Evolutionary conservation across 2,888 invertebrate species (phyloP).

Genomic region (Phyllotreta striolata): DNA sequence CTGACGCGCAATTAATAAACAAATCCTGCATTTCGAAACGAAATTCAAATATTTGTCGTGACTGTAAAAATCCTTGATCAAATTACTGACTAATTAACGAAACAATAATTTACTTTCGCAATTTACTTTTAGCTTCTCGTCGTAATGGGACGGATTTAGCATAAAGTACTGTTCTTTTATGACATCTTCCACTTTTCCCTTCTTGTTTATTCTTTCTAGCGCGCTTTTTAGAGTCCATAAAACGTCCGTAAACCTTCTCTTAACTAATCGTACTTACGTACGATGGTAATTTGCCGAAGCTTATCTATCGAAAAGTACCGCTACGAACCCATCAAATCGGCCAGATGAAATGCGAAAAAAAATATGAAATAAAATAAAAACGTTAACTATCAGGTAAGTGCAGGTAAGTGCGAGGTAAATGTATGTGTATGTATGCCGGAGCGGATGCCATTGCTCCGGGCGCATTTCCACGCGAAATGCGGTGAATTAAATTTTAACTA

Average conservation of each 20-base stretch:
- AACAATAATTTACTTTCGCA: no score
- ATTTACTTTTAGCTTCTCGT: no score
- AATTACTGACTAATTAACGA: no score
- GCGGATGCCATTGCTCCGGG: constrained; percentile 6
- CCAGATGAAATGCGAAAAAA: neutral
- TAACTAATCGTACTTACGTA: constrained; percentile 3
- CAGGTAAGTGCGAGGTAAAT: neutral
- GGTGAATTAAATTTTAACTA: no score
- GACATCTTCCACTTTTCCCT: neutral
- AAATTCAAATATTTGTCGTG: no score
- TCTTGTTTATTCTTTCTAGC: neutral
- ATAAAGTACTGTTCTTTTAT: no score
- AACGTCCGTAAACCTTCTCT: constrained; percentile 5
- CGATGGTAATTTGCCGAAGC: constrained; percentile 12
- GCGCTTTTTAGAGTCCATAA: neutral
- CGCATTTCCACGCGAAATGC: no score
- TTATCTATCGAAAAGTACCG: constrained; percentile 14
- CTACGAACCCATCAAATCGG: constrained; percentile 15
- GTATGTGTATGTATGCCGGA: constrained; percentile 7
- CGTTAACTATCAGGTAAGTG: constrained; percentile 11
- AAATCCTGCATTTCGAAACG: no score
- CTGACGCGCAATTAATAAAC: no score
- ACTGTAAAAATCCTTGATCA: no score
- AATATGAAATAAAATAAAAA: neutral
- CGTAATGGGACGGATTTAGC: no score